These are phyloP conservation scores for Pionites leucogaster DNA, from an alignment of 2,113 vertebrate genomes.

Conservation along the genomic window DNA sequence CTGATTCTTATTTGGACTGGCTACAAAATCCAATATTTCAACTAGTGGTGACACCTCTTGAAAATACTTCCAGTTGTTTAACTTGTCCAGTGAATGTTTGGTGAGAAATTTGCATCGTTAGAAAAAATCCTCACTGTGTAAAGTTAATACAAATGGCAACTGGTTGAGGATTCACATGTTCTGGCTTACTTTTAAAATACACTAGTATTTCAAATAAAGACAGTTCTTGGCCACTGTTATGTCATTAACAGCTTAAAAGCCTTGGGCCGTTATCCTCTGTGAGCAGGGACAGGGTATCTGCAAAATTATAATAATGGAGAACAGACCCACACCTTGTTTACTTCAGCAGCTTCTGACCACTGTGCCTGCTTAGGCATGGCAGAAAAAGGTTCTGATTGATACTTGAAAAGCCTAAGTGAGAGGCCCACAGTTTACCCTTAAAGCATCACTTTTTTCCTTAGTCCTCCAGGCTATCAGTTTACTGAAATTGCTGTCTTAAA, in stretches of 20 bases:
- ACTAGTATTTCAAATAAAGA: constrained; percentile 21
- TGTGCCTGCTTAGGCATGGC: background rate
- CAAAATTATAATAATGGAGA: constrained; percentile 46
- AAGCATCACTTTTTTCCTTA: background rate
- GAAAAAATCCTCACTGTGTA: background rate
- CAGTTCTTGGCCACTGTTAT: constrained; percentile 27
- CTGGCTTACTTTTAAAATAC: constrained; percentile 5
- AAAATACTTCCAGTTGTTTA: background rate
- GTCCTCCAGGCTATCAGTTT: background rate
- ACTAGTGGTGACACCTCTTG: background rate
- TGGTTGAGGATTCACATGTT: background rate
- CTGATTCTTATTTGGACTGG: background rate
- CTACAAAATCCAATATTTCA: background rate
- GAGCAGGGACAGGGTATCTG: background rate
- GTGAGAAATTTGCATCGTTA: background rate
- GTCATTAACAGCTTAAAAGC: constrained; percentile 34
- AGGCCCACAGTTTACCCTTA: background rate
- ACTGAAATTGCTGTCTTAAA: background rate
- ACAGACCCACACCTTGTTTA: constrained; percentile 39
- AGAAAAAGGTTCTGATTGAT: background rate
- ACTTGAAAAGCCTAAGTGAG: background rate
- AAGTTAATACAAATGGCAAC: background rate
- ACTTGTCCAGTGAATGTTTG: background rate
- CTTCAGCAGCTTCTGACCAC: constrained; percentile 34
- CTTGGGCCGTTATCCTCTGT: background rate